Evolutionary conservation across 2,888 invertebrate species (phyloP), one percentile per base, ranked within the genome.

Genomic region (Balanococcus diminutus): DNA sequence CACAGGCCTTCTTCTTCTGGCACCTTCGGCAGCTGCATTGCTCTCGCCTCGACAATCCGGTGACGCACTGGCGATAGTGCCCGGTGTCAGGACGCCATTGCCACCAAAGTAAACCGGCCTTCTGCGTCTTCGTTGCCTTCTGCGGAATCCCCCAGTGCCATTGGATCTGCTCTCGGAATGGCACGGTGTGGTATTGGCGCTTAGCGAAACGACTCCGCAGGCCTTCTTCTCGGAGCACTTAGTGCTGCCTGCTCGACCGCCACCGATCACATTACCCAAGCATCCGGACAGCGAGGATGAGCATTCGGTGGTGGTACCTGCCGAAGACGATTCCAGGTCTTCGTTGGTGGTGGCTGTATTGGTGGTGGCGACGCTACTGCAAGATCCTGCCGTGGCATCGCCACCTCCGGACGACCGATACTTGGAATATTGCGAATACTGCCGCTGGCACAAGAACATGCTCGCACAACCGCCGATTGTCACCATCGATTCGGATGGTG

Each of bases 1-100:
- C 16, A 87, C 87, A 82, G 87, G 87, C 61, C 87, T 82, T 42
- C 87, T 82, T 51, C 87, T 84, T 25, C 86, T 81, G 42, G 84
- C 72, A 28, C 22, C 83, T 19, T 84, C 85, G 82, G 86, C 87
- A 31, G 81, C 86, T 42, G 86, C 86, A 86, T 81, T 85, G 81
- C 86, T 22, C 32, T 72, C 82, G 84, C 86, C 86, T 8, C 46
- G 22, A 82, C 87, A 86, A 86, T 87, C 86, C 87, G 86, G 87
- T 84, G 86, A 86, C 82, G 81, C 86, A 83, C 87, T 87, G 83
- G 86, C 86, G 42, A 79, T 32, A 31, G 56, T 56, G 9, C 56
- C 56, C 5, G 56, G 1, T 1, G 11, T 75, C 1, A 39, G n/a
- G 46, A 16, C 84, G 46, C 16, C 75, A 39, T 25, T 46, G 39